A percentile compares a stretch with the other conserved stretches of the same genome.
Evolutionary conservation across 2,113 vertebrate species (phyloP).

Genomic region (Phylloscopus trochiloides): DNA sequence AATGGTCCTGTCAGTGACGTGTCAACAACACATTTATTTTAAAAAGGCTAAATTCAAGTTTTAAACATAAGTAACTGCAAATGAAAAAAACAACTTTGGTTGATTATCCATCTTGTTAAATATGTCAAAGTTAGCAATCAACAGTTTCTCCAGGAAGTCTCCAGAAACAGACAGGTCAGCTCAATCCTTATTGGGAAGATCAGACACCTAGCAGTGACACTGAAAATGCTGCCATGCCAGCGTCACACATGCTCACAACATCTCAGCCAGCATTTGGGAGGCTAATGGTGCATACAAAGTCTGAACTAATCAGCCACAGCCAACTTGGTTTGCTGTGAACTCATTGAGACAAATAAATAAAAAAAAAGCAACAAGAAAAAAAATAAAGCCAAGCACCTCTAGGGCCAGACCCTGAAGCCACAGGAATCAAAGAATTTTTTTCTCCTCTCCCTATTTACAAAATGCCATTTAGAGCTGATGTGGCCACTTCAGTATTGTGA

Average conservation of each 20-base stretch:
- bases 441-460: conserved; percentile 72
- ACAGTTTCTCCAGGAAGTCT: conserved; percentile 35
- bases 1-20: neutral
- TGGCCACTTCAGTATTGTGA: conserved; percentile 67
- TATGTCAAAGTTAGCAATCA: conserved; percentile 33
- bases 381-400: conserved; percentile 62
- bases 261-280: conserved; percentile 56
- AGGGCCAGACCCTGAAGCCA: conserved; percentile 63
- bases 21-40: conserved; percentile 37
- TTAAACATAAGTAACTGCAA: conserved; percentile 55
- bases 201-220: conserved; percentile 42
- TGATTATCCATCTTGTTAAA: conserved; percentile 49
- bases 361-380: conserved; percentile 40
- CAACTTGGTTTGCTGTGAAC: conserved; percentile 42
- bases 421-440: conserved; percentile 57
- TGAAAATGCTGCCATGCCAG: conserved; percentile 40
- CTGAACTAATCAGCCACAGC: conserved; percentile 1
- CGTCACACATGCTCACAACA: conserved; percentile 39
- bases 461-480: conserved; percentile 65
- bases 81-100: conserved; percentile 44
- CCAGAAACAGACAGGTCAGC: conserved; percentile 49
- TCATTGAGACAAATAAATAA: conserved; percentile 69
- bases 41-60: conserved; percentile 56
- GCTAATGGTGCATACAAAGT: neutral
- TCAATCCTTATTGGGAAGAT: conserved; percentile 41